Evolutionary conservation across 2,888 invertebrate genomes (phyloP), one percentile per base, ranked within the genome.

Genomic region (Exocentrus adspersus): DNA sequence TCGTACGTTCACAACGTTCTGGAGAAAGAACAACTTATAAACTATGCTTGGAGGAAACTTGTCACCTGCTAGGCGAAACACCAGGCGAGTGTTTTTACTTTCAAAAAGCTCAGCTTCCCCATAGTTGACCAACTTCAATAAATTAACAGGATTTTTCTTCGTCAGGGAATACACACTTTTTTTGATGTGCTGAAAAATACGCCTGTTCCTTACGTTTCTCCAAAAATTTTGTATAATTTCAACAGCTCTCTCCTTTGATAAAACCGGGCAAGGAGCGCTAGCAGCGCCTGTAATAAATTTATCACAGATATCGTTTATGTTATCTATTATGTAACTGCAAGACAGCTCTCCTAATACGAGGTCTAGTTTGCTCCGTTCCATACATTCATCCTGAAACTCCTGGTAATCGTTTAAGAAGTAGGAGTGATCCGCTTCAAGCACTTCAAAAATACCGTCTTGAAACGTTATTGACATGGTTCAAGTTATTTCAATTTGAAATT

Each of bases 41-140:
- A 78, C 74, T 12, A 79, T 78, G 21, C 37, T 53, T 4, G 79
- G 78, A 2, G 79, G 78, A 69, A 77, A 78, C 4, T 43, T 43
- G 10, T 54, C 62, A 6, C 79, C 79, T n/a, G 70, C 71, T 16
- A 79, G 68, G 16, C 74, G 70, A 62, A 78, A 74, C 48, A 76
- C 59, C 5, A 79, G 48, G 19, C 59, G 59, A 46, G 67, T 64
- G 14, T 71, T 69, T 17, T 60, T 67, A 54, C 60, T 72, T 20
- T 78, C 78, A 43, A 75, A 77, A 42, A 76, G 48, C 51, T 68
- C 54, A 0, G 72, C 69, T 52, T 74, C 69, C 7, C 21, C 28
- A 9, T 46, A 24, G 16, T 66, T 69, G 16, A 64, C 67, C 28
- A 62, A n/a, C 37, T 64, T 64, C 65, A 77, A 62, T 14, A 72